These are phyloP conservation scores for Pseudomyrmex cubaensis DNA, from an alignment of 1,140 invertebrate species.

Conservation along the genomic window DNA sequence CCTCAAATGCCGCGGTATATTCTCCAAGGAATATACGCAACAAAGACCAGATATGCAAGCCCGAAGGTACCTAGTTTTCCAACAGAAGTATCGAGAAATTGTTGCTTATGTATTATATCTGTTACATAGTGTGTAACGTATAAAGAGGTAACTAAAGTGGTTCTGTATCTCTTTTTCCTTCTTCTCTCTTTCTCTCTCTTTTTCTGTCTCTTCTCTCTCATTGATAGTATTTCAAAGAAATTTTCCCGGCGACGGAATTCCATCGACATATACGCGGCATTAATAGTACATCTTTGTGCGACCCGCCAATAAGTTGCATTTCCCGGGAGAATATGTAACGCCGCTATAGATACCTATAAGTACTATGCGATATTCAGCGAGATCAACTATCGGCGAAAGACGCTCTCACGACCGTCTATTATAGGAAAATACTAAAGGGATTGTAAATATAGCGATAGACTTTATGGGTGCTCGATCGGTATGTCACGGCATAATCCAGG, in stretches of 20 bases:
- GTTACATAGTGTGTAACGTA: background rate
- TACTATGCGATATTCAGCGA: constrained; percentile 32
- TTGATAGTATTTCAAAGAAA: constrained; percentile 30
- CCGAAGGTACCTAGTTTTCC: constrained; percentile 29
- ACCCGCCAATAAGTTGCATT: constrained; percentile 48
- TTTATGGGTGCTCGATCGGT: constrained; percentile 59
- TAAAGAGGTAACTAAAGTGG: background rate
- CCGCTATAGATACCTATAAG: constrained; percentile 1
- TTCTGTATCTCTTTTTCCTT: background rate
- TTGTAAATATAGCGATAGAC: constrained; percentile 64
- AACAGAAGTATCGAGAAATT: constrained; percentile 46
- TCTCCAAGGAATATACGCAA: constrained; percentile 30
- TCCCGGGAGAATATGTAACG: constrained; percentile 14
- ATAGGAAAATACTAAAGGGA: constrained; percentile 45
- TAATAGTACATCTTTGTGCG: constrained; percentile 42
- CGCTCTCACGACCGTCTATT: background rate
- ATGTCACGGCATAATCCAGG: background rate
- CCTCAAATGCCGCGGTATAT: constrained; percentile 13
- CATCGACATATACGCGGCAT: background rate
- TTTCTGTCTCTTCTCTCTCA: background rate
- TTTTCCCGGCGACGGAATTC: constrained; percentile 14
- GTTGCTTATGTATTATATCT: constrained; percentile 25
- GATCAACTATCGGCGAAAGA: constrained; percentile 30
- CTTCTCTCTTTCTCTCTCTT: too few species aligned
- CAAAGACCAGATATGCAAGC: background rate